A percentile compares a stretch with the other conserved stretches of the same genome.
These are phyloP conservation scores for Lacanobia wlatinum DNA, from an alignment of 2,888 invertebrate species.

Conservation along the genomic window DNA sequence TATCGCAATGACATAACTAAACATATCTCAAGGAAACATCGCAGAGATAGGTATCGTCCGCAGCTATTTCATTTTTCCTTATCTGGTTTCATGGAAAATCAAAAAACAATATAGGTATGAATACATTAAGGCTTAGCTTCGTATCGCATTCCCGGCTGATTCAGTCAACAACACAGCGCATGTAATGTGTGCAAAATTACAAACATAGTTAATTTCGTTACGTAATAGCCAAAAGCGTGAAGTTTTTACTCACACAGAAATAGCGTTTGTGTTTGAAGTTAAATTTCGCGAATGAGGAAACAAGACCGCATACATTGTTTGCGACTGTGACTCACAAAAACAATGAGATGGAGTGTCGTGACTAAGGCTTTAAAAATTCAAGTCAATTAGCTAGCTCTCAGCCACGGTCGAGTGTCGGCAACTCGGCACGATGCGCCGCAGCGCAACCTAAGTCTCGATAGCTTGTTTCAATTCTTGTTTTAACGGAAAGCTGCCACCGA, in stretches of 20 bases:
- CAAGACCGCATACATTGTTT: conserved; percentile 74
- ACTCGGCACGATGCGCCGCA: conserved; percentile 52
- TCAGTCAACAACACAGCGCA: conserved; percentile 36
- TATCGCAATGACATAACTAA: conserved; percentile 20
- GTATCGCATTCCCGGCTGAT: conserved; percentile 31
- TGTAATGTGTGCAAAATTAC: conserved; percentile 47
- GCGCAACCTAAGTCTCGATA: conserved; percentile 58
- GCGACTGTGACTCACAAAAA: conserved; percentile 83
- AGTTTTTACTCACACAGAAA: conserved; percentile 36
- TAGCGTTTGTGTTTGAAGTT: conserved; percentile 53
- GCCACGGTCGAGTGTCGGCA: conserved; percentile 53
- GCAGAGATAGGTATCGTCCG: conserved; percentile 23
- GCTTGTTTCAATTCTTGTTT: conserved; percentile 72
- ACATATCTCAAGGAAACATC: conserved; percentile 34
- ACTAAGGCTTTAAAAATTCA: conserved; percentile 88
- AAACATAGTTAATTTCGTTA: conserved; percentile 51
- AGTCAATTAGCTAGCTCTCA: conserved; percentile 81
- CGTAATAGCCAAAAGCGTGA: conserved; percentile 53
- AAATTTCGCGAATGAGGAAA: conserved; percentile 77
- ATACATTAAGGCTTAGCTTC: conserved; percentile 35
- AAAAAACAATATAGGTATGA: conserved; percentile 37
- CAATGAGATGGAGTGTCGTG: conserved; percentile 80
- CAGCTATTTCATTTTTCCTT: conserved; percentile 48
- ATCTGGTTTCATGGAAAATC: conserved; percentile 53
- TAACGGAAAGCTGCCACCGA: conserved; percentile 52